Evolutionary conservation across 1,140 invertebrate species (phyloP).

Genomic region (Lepidurus apus): DNA sequence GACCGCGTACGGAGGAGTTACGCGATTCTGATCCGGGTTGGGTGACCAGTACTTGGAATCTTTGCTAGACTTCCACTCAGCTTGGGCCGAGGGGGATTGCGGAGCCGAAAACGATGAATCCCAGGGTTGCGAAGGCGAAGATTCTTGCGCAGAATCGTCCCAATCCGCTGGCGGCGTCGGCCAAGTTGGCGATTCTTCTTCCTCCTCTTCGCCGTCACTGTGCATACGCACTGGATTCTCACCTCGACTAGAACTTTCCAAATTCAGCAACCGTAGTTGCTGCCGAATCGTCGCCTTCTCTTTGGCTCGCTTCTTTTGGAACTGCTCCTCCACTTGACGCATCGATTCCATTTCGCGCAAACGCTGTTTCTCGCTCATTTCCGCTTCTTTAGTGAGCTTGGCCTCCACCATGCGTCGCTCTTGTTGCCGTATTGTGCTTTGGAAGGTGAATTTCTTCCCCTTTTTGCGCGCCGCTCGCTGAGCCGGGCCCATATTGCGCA

Average conservation of each 20-base stretch:
- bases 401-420: conserved; percentile 66
- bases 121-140: not conserved
- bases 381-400: conserved; percentile 64
- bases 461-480: conserved; percentile 39
- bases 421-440: conserved; percentile 70
- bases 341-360: conserved; percentile 69
- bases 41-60: conserved; percentile 8
- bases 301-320: conserved; percentile 62
- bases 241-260: conserved; percentile 41
- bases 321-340: conserved; percentile 66
- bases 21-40: not conserved
- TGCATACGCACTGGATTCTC: not conserved
- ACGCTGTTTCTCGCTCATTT: conserved; percentile 66
- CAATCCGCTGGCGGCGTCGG: conserved; percentile 39
- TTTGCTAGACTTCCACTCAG: conserved; percentile 24
- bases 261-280: conserved; percentile 61
- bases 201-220: conserved; percentile 26
- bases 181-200: conserved; percentile 23
- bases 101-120: conserved; percentile 41
- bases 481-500: not conserved
- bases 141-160: conserved; percentile 39
- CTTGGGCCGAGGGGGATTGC: not conserved
- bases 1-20: not conserved
- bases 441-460: conserved; percentile 67
- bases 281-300: conserved; percentile 69